Conservation (phyloP, 2,888 invertebrate species). For the Leucozona laternaria region DNA sequence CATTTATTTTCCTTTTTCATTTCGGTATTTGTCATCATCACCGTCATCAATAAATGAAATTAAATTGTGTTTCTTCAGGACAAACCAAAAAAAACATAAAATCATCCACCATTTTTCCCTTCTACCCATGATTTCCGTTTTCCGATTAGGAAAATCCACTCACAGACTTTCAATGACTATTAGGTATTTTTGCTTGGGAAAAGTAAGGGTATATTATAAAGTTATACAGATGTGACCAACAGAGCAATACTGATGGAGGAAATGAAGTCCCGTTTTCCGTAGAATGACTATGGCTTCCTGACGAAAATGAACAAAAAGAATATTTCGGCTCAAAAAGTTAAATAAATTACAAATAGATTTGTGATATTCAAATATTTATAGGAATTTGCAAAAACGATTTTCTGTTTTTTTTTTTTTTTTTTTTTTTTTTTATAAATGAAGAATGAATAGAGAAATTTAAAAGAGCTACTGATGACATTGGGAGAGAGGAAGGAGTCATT, state of each 20-base stretch:
- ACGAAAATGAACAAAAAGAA: neutral
- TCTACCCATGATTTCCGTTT: slow-evolving; percentile 21
- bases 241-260: slow-evolving; percentile 3
- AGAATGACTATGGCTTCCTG: slow-evolving; percentile 14
- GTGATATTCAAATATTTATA: slow-evolving; percentile 12
- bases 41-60: slow-evolving; percentile 71
- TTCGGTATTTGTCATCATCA: slow-evolving; percentile 58
- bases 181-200: neutral
- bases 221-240: slow-evolving; percentile 30
- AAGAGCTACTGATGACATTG: too few species aligned
- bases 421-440: too few species aligned
- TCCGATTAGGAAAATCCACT: slow-evolving; percentile 29
- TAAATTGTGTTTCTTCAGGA: slow-evolving; percentile 57
- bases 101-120: slow-evolving; percentile 1
- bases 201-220: neutral
- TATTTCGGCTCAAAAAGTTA: neutral
- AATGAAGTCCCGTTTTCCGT: slow-evolving; percentile 16
- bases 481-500: too few species aligned
- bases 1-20: slow-evolving; percentile 20
- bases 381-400: neutral
- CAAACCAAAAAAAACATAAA: neutral
- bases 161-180: slow-evolving; percentile 18
- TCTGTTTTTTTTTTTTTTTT: neutral
- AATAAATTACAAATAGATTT: slow-evolving; percentile 32
- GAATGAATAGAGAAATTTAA: too few species aligned